Conservation (phyloP, 2,797 vertebrate species). For the Arctocebus calabarensis region DNA sequence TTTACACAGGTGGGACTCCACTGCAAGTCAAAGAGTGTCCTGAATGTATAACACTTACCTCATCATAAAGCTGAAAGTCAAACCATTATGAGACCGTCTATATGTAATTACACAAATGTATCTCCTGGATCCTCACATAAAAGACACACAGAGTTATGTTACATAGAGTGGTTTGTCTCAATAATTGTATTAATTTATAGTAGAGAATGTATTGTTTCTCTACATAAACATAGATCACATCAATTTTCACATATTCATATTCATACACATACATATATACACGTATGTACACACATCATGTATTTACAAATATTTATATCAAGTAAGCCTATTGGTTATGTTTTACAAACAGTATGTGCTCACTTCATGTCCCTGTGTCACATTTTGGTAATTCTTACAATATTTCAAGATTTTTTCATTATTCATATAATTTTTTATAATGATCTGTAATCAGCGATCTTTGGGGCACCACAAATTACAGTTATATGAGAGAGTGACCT, state of each 20-base stretch:
- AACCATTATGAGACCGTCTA: neutral
- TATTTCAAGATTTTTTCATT: neutral
- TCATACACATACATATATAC: neutral
- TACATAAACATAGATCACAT: neutral
- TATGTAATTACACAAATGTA: neutral
- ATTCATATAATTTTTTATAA: neutral
- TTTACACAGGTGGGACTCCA: neutral
- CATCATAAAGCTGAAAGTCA: neutral
- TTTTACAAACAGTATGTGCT: neutral
- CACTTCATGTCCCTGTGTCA: neutral
- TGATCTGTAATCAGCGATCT: too few species aligned
- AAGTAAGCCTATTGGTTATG: neutral
- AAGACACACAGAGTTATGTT: neutral
- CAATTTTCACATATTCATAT: too few species aligned
- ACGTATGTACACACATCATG: too few species aligned
- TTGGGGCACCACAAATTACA: neutral
- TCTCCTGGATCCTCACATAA: neutral
- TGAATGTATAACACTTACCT: neutral
- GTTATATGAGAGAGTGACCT: neutral
- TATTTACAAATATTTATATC: neutral
- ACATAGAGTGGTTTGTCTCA: neutral
- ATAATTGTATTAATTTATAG: neutral
- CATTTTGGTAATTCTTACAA: neutral
- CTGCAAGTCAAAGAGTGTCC: neutral
- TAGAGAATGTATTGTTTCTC: neutral